Percentiles rank a stretch among this genome's conserved stretches.
Evolutionary conservation across 2,888 invertebrate genomes (phyloP).

Genomic region (Himalopsyche kuldschensis): DNA sequence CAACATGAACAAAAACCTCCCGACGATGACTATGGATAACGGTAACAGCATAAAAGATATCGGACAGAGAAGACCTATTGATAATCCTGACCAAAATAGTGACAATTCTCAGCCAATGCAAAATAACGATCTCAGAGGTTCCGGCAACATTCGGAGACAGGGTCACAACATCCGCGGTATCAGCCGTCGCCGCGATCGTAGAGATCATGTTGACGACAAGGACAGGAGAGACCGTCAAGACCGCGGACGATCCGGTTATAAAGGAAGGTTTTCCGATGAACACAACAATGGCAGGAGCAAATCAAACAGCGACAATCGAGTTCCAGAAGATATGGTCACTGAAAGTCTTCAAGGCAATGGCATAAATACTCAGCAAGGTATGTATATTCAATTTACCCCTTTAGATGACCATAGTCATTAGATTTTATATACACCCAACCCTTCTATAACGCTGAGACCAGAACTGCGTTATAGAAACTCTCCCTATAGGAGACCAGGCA

Average conservation of each 20-base stretch:
- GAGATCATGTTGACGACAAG: constrained; percentile 29
- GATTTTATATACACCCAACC: too few species aligned
- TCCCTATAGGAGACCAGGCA: too few species aligned
- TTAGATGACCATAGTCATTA: too few species aligned
- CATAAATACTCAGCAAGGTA: background rate
- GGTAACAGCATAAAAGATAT: background rate
- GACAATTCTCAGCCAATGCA: background rate
- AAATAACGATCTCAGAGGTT: background rate
- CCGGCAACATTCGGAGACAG: background rate
- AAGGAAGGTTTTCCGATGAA: constrained; percentile 18
- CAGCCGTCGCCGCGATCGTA: constrained; percentile 26
- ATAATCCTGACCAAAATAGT: background rate
- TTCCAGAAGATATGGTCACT: constrained; percentile 19
- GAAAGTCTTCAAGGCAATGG: constrained; percentile 17
- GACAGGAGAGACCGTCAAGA: constrained; percentile 27
- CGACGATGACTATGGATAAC: constrained; percentile 49
- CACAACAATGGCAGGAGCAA: background rate
- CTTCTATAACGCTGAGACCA: too few species aligned
- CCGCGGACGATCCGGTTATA: constrained; percentile 25
- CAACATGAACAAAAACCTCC: constrained; percentile 63
- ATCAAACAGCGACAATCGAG: constrained; percentile 4
- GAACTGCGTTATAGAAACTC: too few species aligned
- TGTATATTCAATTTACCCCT: background rate
- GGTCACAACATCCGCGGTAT: constrained; percentile 4
- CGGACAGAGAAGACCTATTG: background rate